Conservation (phyloP, 2,888 invertebrate genomes). For the Melikaiella ostensackeni region DNA sequence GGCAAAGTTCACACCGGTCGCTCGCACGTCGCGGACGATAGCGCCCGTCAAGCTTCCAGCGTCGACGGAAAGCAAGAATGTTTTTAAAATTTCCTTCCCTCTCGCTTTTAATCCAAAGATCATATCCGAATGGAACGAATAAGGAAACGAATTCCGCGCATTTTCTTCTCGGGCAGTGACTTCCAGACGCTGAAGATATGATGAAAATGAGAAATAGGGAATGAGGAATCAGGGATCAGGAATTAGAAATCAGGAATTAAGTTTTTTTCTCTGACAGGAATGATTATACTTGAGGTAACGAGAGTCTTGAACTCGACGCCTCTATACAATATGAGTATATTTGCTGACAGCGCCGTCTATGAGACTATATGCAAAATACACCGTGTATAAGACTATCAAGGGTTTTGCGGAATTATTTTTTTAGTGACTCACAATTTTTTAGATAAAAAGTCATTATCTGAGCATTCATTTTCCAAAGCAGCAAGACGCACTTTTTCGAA, state of each 20-base stretch:
- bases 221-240: neutral
- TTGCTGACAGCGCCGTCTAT: too few species aligned
- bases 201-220: neutral
- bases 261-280: neutral
- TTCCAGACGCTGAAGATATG: neutral
- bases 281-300: too few species aligned
- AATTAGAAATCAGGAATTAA: neutral
- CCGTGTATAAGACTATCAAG: too few species aligned
- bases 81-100: conserved; percentile 1
- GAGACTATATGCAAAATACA: too few species aligned
- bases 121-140: neutral
- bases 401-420: too few species aligned
- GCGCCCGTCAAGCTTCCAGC: conserved; percentile 27
- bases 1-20: conserved; percentile 69
- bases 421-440: too few species aligned
- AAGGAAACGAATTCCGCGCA: neutral
- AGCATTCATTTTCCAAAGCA: too few species aligned
- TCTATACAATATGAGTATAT: too few species aligned
- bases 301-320: too few species aligned
- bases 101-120: neutral
- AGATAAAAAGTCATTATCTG: too few species aligned
- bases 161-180: neutral
- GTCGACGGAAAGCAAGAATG: conserved; percentile 22
- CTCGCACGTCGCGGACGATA: conserved; percentile 54
- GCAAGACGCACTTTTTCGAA: too few species aligned